Conservation (phyloP, 2,113 vertebrate genomes). For the Agapornis roseicollis region DNA sequence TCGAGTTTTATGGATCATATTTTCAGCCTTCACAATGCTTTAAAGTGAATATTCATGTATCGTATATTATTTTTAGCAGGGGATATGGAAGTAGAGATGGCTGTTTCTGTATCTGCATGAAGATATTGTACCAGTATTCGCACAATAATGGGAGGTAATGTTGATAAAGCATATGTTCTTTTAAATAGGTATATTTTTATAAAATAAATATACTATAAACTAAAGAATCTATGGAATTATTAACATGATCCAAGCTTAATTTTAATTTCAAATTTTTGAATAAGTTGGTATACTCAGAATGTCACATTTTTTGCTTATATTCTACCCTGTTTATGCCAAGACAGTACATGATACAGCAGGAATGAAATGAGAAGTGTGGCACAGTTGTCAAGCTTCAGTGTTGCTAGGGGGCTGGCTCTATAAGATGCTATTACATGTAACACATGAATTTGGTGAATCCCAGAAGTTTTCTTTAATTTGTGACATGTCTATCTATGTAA, state of each 20-base stretch:
- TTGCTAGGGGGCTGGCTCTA: not conserved
- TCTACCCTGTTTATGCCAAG: not conserved
- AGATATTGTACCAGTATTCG: not conserved
- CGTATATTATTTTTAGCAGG: not conserved
- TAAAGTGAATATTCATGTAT: not conserved
- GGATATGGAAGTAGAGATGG: not conserved
- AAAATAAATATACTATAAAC: not conserved
- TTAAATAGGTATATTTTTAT: not conserved
- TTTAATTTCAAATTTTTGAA: not conserved
- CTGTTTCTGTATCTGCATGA: not conserved
- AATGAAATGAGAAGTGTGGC: not conserved
- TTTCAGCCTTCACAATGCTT: not conserved
- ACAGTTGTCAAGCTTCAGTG: not conserved
- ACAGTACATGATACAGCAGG: not conserved
- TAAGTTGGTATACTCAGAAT: not conserved
- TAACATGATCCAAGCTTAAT: not conserved
- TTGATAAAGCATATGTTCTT: not conserved
- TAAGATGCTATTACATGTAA: not conserved
- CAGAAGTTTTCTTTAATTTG: not conserved
- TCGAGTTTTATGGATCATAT: not conserved
- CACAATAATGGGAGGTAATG: not conserved
- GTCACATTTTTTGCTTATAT: not conserved
- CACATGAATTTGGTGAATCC: not conserved
- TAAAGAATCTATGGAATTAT: not conserved
- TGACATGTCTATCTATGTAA: not conserved